Conservation (phyloP, 1,140 invertebrate species). For the Gryllus bimaculatus region DNA sequence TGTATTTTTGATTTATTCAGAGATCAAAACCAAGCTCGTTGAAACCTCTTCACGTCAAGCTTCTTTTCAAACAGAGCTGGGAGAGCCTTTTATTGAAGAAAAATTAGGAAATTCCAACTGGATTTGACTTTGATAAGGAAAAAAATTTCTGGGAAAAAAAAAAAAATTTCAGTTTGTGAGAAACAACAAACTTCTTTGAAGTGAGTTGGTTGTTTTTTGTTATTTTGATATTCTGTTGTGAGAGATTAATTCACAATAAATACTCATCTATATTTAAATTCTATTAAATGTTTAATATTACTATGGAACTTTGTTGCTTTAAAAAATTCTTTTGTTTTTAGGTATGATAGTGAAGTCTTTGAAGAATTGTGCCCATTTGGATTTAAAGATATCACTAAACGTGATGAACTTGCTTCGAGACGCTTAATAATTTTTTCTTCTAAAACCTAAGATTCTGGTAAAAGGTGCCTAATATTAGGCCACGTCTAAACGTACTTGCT, state of each 20-base stretch:
- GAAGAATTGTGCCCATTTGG: constrained; percentile 52
- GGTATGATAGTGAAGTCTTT: constrained; percentile 47
- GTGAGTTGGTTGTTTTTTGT: constrained; percentile 22
- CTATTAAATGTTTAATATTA: not conserved
- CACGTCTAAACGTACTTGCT: constrained; percentile 41
- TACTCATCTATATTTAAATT: not conserved
- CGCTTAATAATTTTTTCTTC: constrained; percentile 41
- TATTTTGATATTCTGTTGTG: not conserved
- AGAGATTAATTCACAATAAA: not conserved
- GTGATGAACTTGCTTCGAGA: constrained; percentile 38
- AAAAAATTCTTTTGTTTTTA: constrained; percentile 7
- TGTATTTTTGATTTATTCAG: constrained; percentile 23
- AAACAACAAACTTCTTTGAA: constrained; percentile 50
- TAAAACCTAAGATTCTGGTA: constrained; percentile 39
- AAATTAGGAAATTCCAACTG: constrained; percentile 57
- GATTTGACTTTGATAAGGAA: constrained; percentile 56
- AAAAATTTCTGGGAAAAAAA: too few species aligned
- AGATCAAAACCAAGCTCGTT: constrained; percentile 21
- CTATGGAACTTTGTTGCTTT: not conserved
- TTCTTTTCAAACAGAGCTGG: constrained; percentile 28
- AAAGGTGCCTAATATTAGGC: constrained; percentile 19
- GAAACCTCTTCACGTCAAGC: constrained; percentile 21
- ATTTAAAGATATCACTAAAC: constrained; percentile 51
- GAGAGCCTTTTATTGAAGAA: constrained; percentile 49
- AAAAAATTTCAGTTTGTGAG: constrained; percentile 51